Evolutionary conservation across 2,797 vertebrate genomes (phyloP), one percentile per base, ranked within the genome.

Genomic region (Tolypeutes matacus): DNA sequence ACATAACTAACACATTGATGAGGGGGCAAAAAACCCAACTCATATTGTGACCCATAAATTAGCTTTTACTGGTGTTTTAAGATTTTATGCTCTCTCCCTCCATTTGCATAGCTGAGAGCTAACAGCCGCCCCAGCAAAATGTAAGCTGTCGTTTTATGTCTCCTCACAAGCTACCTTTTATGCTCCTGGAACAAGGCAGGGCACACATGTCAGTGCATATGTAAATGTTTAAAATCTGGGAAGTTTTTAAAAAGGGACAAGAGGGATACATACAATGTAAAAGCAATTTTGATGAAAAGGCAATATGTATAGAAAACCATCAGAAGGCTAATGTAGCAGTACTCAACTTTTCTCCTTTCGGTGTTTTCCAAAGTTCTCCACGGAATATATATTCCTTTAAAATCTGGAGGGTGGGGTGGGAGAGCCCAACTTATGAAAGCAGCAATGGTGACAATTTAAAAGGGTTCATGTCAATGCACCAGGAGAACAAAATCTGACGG

Each of bases 291-390:
- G 36, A 42, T 51, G 27, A 80, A 58, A 18, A 75, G 12, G 18
- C 49, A 46, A 29, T 11, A 2, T 39, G 42, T 49, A 80, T 0
- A 67, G n/a, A 83, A 82, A 92, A 86, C 31, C 39, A 90, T 15
- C n/a, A 69, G 23, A 89, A 86, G 34, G 6, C 36, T 46, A 80
- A 51, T 36, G 36, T 14, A 15, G n/a, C n/a, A 65, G 75, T n/a
- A 83, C n/a, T n/a, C 39, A 65, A 53, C 36, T 83, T 85, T 82
- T 75, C 11, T 81, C n/a, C 67, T 76, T 76, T 62, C 65, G 77
- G 3, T 29, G 85, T 72, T 86, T 91, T 58, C 51, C 36, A 65
- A 78, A 84, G 9, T 72, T 78, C 88, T 91, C 73, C 69, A 62
- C 0, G 67, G 8, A 88, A 73, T 53, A 83, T 6, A n/a, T 49